These are phyloP conservation scores for Phalloptychus januarius DNA, from an alignment of 2,797 vertebrate genomes.

Conservation along the genomic window DNA sequence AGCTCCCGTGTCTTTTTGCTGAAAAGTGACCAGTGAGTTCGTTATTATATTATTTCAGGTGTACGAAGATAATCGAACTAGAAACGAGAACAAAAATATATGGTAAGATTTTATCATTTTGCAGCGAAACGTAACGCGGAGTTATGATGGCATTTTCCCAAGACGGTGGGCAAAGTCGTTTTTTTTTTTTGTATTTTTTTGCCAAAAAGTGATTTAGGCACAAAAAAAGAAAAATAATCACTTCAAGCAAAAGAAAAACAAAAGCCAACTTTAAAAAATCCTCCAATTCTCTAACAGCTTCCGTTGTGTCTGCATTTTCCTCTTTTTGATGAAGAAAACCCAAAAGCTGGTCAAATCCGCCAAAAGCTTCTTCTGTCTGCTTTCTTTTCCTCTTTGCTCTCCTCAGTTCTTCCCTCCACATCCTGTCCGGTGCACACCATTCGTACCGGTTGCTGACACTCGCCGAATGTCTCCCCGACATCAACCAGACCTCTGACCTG, in stretches of 20 bases:
- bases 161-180: too few species aligned
- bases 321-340: neutral
- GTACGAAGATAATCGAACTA: too few species aligned
- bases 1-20: too few species aligned
- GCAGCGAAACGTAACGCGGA: neutral
- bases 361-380: neutral
- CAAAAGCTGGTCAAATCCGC: neutral
- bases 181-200: too few species aligned
- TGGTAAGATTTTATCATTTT: too few species aligned
- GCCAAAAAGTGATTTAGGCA: too few species aligned
- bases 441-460: constrained; percentile 5
- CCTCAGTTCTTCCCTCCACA: neutral
- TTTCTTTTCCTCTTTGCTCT: neutral
- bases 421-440: neutral
- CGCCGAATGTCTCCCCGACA: constrained; percentile 15
- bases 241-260: too few species aligned
- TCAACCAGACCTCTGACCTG: constrained; percentile 22
- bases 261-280: too few species aligned
- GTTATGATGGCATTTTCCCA: neutral
- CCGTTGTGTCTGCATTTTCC: neutral
- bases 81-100: too few species aligned
- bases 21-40: too few species aligned
- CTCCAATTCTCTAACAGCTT: neutral
- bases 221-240: too few species aligned
- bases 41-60: too few species aligned